These are phyloP conservation scores for Regulus satrapa DNA, from an alignment of 2,113 vertebrate genomes.

Conservation along the genomic window DNA sequence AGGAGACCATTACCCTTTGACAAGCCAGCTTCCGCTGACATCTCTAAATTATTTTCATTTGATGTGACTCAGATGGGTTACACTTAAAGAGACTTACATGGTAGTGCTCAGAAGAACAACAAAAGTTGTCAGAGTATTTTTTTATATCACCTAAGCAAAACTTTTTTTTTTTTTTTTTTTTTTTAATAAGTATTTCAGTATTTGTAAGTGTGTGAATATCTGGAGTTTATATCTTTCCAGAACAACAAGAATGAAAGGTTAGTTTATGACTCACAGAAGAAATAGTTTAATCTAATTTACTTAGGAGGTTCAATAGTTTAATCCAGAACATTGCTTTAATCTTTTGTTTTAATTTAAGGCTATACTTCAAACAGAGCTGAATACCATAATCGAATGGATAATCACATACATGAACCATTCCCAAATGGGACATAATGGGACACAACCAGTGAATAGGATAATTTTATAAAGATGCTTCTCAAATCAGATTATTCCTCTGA, in stretches of 20 bases:
- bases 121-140: background rate
- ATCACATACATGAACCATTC: background rate
- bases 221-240: background rate
- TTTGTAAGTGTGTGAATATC: background rate
- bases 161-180: too few relatives aligned
- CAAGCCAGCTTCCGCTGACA: background rate
- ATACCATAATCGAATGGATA: background rate
- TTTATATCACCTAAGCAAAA: background rate
- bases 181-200: background rate
- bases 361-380: background rate
- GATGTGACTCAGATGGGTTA: background rate
- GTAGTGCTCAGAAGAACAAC: background rate
- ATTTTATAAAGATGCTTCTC: background rate
- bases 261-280: background rate
- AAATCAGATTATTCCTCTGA: background rate
- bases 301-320: background rate
- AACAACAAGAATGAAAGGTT: background rate
- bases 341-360: background rate
- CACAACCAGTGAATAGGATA: background rate
- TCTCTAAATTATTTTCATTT: slow-evolving; percentile 11
- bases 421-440: background rate
- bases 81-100: background rate
- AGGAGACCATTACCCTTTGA: background rate
- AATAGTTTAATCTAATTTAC: background rate
- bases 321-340: background rate